Evolutionary conservation across 2,113 vertebrate species (phyloP).

Genomic region (Hydrolagus affinis): DNA sequence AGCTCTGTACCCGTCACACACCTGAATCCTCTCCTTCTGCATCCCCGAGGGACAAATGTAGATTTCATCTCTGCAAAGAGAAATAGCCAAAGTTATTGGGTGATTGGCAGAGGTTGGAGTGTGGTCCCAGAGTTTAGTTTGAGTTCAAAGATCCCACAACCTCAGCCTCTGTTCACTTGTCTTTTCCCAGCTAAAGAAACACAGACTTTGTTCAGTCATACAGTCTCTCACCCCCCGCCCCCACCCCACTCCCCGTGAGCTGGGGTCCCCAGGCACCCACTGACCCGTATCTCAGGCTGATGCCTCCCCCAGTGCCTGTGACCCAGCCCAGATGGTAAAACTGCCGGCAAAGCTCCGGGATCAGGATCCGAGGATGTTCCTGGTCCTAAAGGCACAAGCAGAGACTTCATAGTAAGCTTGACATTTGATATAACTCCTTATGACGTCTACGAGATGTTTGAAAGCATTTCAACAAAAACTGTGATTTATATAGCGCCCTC

Average conservation of each 20-base stretch:
- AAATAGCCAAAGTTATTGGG: neutral
- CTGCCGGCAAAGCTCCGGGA: slow-evolving; percentile 82
- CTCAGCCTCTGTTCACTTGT: too few relatives aligned
- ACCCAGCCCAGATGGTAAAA: slow-evolving; percentile 95
- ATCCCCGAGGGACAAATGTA: slow-evolving; percentile 91
- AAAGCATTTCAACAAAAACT: neutral
- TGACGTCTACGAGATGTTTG: neutral
- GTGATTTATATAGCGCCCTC: neutral
- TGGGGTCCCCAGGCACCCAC: slow-evolving; percentile 36
- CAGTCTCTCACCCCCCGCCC: too few relatives aligned
- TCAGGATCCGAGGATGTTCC: slow-evolving; percentile 77
- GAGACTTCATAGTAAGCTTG: neutral
- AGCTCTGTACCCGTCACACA: slow-evolving; percentile 40
- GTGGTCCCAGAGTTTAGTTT: too few relatives aligned
- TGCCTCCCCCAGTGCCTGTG: slow-evolving; percentile 87
- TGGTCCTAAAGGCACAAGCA: slow-evolving; percentile 56
- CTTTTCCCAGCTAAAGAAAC: too few relatives aligned
- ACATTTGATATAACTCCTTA: neutral
- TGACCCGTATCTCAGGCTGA: slow-evolving; percentile 81
- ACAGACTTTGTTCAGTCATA: too few relatives aligned
- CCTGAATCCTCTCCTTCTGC: slow-evolving; percentile 94
- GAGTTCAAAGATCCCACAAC: too few relatives aligned
- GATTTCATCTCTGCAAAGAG: slow-evolving; percentile 69
- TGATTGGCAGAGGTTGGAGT: too few relatives aligned
- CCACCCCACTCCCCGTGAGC: too few relatives aligned